Percentiles rank a stretch among this genome's conserved stretches.
These are phyloP conservation scores for Eristalinus aeneus DNA, from an alignment of 2,888 invertebrate species.

Conservation along the genomic window DNA sequence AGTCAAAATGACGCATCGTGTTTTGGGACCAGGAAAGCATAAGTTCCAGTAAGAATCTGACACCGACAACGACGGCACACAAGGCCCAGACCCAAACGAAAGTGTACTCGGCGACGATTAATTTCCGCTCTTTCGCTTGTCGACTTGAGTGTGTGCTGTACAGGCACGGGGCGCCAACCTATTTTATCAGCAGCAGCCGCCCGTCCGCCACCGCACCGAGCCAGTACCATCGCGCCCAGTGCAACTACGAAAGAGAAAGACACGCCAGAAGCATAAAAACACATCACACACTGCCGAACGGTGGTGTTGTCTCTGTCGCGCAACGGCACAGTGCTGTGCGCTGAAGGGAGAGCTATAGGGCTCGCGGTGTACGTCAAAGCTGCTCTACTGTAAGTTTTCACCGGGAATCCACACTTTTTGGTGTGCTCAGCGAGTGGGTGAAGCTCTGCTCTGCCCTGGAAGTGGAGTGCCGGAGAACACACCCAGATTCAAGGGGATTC, in stretches of 20 bases:
- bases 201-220: background rate
- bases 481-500: slow-evolving; percentile 22
- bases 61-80: background rate
- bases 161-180: slow-evolving; percentile 50
- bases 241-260: slow-evolving; percentile 37
- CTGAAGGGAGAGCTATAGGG: slow-evolving; percentile 36
- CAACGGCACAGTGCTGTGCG: background rate
- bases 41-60: slow-evolving; percentile 74
- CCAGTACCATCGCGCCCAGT: background rate
- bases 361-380: slow-evolving; percentile 28
- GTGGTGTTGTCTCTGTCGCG: slow-evolving; percentile 49
- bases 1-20: slow-evolving; percentile 82
- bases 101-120: slow-evolving; percentile 52
- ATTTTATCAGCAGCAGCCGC: slow-evolving; percentile 52
- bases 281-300: slow-evolving; percentile 5
- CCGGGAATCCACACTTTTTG: background rate
- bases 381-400: background rate
- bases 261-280: slow-evolving; percentile 2
- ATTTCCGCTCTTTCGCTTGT: slow-evolving; percentile 55
- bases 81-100: background rate
- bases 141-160: slow-evolving; percentile 43
- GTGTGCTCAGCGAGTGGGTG: background rate
- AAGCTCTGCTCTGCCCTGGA: background rate
- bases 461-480: slow-evolving; percentile 34
- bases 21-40: slow-evolving; percentile 81